Evolutionary conservation across 2,888 invertebrate genomes (phyloP), one percentile per base, ranked within the genome.

Genomic region (Stegophylla sp.): DNA sequence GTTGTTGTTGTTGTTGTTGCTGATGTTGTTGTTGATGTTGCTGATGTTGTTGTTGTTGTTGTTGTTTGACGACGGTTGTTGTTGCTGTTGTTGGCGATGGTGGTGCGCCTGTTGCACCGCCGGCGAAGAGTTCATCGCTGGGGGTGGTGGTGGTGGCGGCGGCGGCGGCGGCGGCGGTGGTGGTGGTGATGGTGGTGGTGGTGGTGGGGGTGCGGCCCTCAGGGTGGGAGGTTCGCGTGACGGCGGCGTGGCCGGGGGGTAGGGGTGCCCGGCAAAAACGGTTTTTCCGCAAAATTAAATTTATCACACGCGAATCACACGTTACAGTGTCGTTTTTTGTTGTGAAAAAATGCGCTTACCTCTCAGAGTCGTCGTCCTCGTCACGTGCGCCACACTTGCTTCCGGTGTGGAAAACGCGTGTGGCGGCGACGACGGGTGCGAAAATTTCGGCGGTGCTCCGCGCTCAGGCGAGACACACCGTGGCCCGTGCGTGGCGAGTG

Each of bases 1-100:
- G 88, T n/a, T 17, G 15, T 15, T 48, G 34, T 17, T 48, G 56
- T 41, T 41, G 67, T 67, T 34, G 63, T 64, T 51, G 63, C 61
- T 63, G 20, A 48, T 61, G 74, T 20, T 61, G 26, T 28, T 61
- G 48, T 41, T 63, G 66, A 7, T 43, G 72, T 5, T 56, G 53
- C 7, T 34, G 69, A 1, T 28, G 23, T 17, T 56, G 56, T 1
- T 72, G 43, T 13, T 41, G 59, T 26, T 23, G 59, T 26, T 34
- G 26, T 59, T 23, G 59, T 26, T 20, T 5, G 74, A 51, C 48
- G 63, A 48, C 26, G 43, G 59, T 12, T 59, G 73, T 7, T 74
- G 73, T 0, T 26, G 74, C 0, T 74, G 74, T 0, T 66, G 76
- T 23, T 66, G 79, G 0, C 28, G 79, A 13, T 26, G 67, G 51